Conservation (phyloP, 2,113 vertebrate genomes). For the Tretioscincus oriximinensis region DNA sequence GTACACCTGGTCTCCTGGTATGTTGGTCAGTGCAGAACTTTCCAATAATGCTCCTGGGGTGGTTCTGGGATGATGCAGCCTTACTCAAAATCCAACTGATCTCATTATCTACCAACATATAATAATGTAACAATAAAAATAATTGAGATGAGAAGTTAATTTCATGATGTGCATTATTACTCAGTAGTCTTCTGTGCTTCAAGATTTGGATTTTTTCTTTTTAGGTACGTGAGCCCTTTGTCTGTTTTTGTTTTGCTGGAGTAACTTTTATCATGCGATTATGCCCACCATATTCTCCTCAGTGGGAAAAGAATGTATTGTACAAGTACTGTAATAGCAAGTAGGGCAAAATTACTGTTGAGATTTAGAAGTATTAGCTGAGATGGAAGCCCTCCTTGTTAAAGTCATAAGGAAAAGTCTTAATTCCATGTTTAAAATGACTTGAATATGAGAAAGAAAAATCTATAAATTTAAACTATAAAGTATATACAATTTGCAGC, state of each 20-base stretch:
- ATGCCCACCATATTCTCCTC: constrained; percentile 24
- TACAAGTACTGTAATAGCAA: constrained; percentile 30
- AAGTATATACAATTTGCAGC: background rate
- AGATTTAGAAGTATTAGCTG: constrained; percentile 21
- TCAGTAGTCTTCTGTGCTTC: background rate
- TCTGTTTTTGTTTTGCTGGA: constrained; percentile 35
- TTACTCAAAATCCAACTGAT: constrained; percentile 14
- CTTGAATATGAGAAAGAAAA: background rate
- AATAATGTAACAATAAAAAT: background rate
- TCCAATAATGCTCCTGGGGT: constrained; percentile 26
- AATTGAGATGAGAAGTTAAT: background rate
- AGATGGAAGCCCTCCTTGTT: background rate
- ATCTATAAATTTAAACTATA: background rate
- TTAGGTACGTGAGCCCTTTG: background rate
- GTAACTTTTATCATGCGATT: constrained; percentile 38
- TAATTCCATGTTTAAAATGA: background rate
- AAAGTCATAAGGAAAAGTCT: background rate
- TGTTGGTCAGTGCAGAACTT: too few species aligned
- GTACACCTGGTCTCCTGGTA: too few species aligned
- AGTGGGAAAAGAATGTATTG: constrained; percentile 26
- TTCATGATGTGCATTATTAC: constrained; percentile 11
- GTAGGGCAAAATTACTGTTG: constrained; percentile 48
- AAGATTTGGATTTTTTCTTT: background rate
- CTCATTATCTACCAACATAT: background rate
- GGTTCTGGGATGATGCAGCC: constrained; percentile 5